A percentile compares a stretch with the other conserved stretches of the same genome.
Conservation (phyloP, 2,797 vertebrate species). For the Takifugu ocellatus region DNA sequence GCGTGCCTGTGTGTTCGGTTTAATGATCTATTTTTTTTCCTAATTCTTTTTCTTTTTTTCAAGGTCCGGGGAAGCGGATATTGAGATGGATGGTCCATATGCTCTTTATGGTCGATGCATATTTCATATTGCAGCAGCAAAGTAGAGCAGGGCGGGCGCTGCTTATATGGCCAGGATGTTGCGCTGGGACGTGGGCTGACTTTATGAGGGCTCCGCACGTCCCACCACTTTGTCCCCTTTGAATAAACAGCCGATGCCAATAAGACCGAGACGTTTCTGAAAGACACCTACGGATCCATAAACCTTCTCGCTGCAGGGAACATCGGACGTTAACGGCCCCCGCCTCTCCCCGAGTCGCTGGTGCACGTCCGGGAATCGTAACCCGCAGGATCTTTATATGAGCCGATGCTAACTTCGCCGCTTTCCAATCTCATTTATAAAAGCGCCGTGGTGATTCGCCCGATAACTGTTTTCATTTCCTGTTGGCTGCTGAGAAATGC, state of each 20-base stretch:
- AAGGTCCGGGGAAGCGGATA: slow-evolving; percentile 68
- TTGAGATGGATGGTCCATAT: slow-evolving; percentile 77
- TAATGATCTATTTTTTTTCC: slow-evolving; percentile 58
- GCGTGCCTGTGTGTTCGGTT: slow-evolving; percentile 56
- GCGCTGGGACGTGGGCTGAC: slow-evolving; percentile 65
- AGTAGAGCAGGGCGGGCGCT: slow-evolving; percentile 58
- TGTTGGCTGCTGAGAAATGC: slow-evolving; percentile 31
- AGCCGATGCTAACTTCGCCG: slow-evolving; percentile 33
- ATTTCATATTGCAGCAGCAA: slow-evolving; percentile 72
- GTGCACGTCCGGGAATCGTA: slow-evolving; percentile 24
- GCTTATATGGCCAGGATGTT: slow-evolving; percentile 69
- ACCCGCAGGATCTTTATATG: slow-evolving; percentile 16
- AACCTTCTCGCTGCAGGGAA: slow-evolving; percentile 36
- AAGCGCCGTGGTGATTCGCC: slow-evolving; percentile 5
- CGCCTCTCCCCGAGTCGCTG: slow-evolving; percentile 10
- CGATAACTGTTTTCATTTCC: slow-evolving; percentile 41
- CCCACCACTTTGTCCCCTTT: slow-evolving; percentile 58
- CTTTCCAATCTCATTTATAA: slow-evolving; percentile 29
- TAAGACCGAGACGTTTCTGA: slow-evolving; percentile 41
- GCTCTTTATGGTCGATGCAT: slow-evolving; percentile 76
- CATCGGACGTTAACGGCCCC: slow-evolving; percentile 34
- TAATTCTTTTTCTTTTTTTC: slow-evolving; percentile 60
- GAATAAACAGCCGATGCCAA: slow-evolving; percentile 50
- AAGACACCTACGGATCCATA: slow-evolving; percentile 46
- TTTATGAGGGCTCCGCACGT: slow-evolving; percentile 61